Evolutionary conservation across 1,140 invertebrate species (phyloP).

Genomic region (Metopolophium dirhodum): DNA sequence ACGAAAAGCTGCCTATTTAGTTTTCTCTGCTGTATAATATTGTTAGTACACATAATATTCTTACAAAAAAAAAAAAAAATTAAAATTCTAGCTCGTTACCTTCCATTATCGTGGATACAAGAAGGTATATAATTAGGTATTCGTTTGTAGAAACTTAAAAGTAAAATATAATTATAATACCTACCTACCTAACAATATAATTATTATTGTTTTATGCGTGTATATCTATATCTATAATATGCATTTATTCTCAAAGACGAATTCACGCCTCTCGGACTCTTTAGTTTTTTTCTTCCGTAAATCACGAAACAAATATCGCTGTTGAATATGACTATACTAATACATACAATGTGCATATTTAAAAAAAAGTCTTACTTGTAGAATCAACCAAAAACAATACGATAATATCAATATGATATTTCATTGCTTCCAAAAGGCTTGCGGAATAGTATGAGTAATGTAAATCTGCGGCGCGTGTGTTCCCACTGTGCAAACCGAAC

Average conservation of each 20-base stretch:
- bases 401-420: neutral
- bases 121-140: too few species aligned
- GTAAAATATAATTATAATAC: too few species aligned
- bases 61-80: too few species aligned
- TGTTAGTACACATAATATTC: too few species aligned
- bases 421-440: neutral
- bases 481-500: neutral
- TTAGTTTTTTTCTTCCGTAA: neutral
- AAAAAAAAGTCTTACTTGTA: neutral
- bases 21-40: too few species aligned
- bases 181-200: too few species aligned
- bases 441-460: neutral
- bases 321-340: neutral
- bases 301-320: neutral
- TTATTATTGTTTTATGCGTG: too few species aligned
- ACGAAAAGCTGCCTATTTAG: too few species aligned
- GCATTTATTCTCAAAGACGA: neutral
- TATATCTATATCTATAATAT: too few species aligned
- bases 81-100: too few species aligned
- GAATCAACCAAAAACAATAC: neutral
- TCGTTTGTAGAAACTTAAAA: too few species aligned
- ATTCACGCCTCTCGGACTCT: neutral
- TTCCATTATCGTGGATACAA: too few species aligned
- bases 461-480: neutral
- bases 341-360: neutral